These are phyloP conservation scores for Platycheirus albimanus DNA, from an alignment of 2,888 invertebrate species.

Conservation along the genomic window DNA sequence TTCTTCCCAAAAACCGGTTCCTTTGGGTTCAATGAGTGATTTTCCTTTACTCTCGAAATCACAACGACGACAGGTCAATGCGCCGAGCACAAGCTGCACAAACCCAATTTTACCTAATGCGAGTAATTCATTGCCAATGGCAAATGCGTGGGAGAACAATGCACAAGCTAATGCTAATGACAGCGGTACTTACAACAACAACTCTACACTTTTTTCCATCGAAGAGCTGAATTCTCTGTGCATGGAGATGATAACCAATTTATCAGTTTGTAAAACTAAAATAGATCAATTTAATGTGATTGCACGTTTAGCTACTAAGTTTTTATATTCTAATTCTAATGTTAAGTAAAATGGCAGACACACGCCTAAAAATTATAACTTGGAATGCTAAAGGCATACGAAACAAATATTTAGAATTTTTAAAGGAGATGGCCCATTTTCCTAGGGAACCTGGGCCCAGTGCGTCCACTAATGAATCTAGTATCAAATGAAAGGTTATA, in stretches of 20 bases:
- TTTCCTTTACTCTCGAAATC: background rate
- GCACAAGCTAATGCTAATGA: background rate
- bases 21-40: background rate
- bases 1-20: background rate
- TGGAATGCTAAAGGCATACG: slow-evolving; percentile 15
- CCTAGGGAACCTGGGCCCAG: no score
- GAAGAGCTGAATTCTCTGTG: background rate
- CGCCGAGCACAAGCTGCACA: background rate
- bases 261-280: no score
- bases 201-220: background rate
- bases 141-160: background rate
- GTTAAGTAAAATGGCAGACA: slow-evolving; percentile 14
- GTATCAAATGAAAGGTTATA: no score
- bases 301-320: slow-evolving; percentile 8
- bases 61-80: background rate
- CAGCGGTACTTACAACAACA: background rate
- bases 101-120: no score
- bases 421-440: no score
- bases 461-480: no score
- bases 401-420: slow-evolving; percentile 3
- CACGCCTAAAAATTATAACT: background rate
- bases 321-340: background rate
- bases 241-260: no score
- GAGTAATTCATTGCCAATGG: no score
- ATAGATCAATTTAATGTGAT: no score